Conservation (phyloP, 2,113 vertebrate genomes). For the Notarius quadriscutis region DNA sequence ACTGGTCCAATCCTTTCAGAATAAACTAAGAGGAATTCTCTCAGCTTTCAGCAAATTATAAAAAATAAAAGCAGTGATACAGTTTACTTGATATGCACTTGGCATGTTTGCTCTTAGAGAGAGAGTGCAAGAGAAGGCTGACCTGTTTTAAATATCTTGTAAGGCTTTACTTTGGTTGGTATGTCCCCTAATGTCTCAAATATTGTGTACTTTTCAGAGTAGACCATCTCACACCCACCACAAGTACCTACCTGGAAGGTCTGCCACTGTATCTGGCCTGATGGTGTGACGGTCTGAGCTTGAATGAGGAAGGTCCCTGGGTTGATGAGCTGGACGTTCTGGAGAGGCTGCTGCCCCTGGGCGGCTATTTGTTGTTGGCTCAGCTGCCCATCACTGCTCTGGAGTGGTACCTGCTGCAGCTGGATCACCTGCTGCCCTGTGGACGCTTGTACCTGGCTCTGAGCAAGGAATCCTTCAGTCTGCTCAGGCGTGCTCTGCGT, state of each 20-base stretch:
- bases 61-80: not conserved
- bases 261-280: slow-evolving; percentile 99
- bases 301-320: slow-evolving; percentile 98
- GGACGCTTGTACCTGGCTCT: slow-evolving; percentile 81
- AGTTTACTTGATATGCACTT: not conserved
- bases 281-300: slow-evolving; percentile 96
- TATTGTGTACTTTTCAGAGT: not conserved
- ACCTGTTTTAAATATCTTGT: not conserved
- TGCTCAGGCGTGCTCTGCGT: slow-evolving; percentile 86
- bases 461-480: slow-evolving; percentile 83
- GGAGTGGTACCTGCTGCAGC: slow-evolving; percentile 88
- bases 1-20: not conserved
- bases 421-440: slow-evolving; percentile 66
- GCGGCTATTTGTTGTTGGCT: slow-evolving; percentile 91
- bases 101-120: not conserved
- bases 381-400: slow-evolving; percentile 85
- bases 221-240: not conserved
- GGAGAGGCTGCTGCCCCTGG: slow-evolving; percentile 86
- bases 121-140: not conserved
- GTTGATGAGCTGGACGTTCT: slow-evolving; percentile 96
- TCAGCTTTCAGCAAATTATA: not conserved
- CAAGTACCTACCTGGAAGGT: slow-evolving; percentile 81
- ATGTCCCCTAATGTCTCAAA: no score
- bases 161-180: not conserved
- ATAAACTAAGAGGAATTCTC: not conserved